Conservation (phyloP, 64 coral and sea anemone genomes). For the Pocillopora verrucosa region DNA sequence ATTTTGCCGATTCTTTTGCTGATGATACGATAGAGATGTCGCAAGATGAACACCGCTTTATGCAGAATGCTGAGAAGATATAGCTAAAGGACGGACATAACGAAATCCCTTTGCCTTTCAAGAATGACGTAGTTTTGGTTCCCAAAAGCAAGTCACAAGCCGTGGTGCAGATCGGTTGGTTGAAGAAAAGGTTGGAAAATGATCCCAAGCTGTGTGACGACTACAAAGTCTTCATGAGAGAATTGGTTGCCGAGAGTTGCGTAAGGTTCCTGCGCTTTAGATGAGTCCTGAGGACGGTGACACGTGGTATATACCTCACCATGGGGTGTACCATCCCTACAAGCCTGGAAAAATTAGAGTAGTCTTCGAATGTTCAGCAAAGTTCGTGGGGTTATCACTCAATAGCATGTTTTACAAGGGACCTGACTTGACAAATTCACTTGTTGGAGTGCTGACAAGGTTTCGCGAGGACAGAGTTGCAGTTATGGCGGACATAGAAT, state of each 20-base stretch:
- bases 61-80: not conserved
- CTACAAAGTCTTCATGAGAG: not conserved
- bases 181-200: conserved; percentile 36
- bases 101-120: conserved; percentile 6
- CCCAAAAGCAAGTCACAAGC: not conserved
- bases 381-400: conserved; percentile 23
- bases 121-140: not conserved
- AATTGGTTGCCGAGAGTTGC: not conserved
- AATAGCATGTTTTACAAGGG: conserved; percentile 46
- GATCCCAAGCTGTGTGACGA: not conserved
- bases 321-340: conserved; percentile 38
- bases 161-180: not conserved
- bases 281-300: not conserved
- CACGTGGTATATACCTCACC: conserved; percentile 63
- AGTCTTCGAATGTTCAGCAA: conserved; percentile 43
- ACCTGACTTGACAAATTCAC: conserved; percentile 39
- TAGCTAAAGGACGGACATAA: not conserved
- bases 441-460: conserved; percentile 41
- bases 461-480: conserved; percentile 48
- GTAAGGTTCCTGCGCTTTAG: not conserved
- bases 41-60: not conserved
- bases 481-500: conserved; percentile 48
- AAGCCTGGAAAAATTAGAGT: conserved; percentile 54
- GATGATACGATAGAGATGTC: not conserved
- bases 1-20: conserved; percentile 1